phyloP scores from a whole-genome alignment of 2,113 vertebrate species.

The Isichthys henryi region DNA sequence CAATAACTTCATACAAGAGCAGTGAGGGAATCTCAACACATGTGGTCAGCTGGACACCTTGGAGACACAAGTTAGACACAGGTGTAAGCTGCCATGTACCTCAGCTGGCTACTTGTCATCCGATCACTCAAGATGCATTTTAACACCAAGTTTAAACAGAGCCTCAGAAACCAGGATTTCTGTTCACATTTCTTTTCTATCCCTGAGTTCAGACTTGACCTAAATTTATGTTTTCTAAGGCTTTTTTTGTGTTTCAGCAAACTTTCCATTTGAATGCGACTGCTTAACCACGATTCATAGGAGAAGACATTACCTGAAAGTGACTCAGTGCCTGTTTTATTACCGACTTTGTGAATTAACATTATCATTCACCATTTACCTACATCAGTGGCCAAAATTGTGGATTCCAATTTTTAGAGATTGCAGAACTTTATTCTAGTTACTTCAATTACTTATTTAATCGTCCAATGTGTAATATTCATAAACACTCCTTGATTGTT shows the following conservation, averaged over 20 bases:
- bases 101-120: neutral
- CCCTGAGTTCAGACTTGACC: neutral
- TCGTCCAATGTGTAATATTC: neutral
- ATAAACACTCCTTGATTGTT: neutral
- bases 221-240: neutral
- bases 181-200: neutral
- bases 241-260: neutral
- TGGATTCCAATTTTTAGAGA: neutral
- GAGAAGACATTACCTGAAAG: constrained; percentile 45
- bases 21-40: neutral
- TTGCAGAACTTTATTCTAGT: neutral
- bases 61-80: neutral
- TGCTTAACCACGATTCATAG: constrained; percentile 34
- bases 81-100: neutral
- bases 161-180: neutral
- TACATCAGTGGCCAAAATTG: neutral
- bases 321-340: constrained; percentile 40
- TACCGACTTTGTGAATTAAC: neutral
- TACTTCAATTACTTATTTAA: neutral
- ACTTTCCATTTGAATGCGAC: constrained; percentile 10
- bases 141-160: neutral
- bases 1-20: neutral
- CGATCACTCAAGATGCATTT: neutral
- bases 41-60: neutral
- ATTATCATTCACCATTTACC: neutral